phyloP scores from a whole-genome alignment of 2,797 vertebrate species.

The Zalophus californianus region DNA sequence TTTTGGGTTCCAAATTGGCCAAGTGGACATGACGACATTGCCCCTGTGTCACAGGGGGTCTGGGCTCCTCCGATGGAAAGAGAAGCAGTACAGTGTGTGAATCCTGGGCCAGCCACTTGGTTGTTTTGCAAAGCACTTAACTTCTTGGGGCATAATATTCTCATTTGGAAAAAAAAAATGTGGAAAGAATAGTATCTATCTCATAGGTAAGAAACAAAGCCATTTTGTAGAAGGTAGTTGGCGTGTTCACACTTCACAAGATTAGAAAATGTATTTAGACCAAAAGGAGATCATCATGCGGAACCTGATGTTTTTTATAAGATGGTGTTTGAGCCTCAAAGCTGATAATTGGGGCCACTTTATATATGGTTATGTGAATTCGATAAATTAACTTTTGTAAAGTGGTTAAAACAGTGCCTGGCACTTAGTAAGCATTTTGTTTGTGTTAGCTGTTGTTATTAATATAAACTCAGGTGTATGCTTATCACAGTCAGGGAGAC shows the following conservation, averaged over 20 bases:
- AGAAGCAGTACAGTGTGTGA: not conserved
- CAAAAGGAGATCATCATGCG: not conserved
- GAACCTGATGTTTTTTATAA: not conserved
- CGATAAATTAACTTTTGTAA: constrained; percentile 35
- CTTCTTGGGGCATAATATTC: not conserved
- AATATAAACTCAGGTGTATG: not conserved
- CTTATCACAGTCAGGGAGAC: not conserved
- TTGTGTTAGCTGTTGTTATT: not conserved
- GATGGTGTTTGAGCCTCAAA: not conserved
- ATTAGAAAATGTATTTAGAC: constrained; percentile 31
- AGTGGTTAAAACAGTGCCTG: not conserved
- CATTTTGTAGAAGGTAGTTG: not conserved
- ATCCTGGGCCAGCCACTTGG: not conserved
- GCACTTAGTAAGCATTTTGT: not conserved
- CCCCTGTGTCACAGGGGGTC: not conserved
- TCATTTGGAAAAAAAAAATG: not conserved
- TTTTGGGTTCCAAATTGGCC: not conserved
- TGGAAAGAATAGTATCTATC: not conserved
- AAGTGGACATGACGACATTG: not conserved
- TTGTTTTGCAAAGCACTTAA: not conserved
- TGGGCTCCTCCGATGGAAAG: not conserved
- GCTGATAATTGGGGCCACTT: not conserved
- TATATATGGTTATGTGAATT: not conserved
- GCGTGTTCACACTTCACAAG: constrained; percentile 26
- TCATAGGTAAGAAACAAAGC: not conserved